A percentile compares a stretch with the other conserved stretches of the same genome.
Conservation (phyloP, 2,797 vertebrate species). For the Limosa lapponica region DNA sequence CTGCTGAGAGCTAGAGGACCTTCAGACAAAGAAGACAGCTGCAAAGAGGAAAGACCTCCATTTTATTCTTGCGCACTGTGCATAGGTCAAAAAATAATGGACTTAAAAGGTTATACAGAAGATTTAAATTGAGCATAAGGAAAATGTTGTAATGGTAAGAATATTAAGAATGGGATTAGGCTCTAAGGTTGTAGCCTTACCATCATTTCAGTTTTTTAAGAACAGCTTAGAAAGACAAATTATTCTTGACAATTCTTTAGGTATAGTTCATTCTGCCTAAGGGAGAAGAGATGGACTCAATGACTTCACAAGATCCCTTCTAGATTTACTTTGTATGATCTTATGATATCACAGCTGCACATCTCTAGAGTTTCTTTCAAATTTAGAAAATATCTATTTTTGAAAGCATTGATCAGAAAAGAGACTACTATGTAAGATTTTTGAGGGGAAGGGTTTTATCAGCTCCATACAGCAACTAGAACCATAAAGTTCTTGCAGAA, state of each 20-base stretch:
- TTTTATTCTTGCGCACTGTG: neutral
- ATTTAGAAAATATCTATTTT: neutral
- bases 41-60: neutral
- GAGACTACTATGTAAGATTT: neutral
- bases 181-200: neutral
- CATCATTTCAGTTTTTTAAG: neutral
- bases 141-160: neutral
- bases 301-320: slow-evolving; percentile 8
- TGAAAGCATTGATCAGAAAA: neutral
- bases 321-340: neutral
- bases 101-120: neutral
- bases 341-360: neutral
- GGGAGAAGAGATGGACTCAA: neutral
- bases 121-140: neutral
- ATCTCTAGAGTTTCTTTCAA: neutral
- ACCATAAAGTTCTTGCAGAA: neutral
- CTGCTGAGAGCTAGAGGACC: neutral
- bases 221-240: slow-evolving; percentile 37
- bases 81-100: neutral
- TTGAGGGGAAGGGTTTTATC: neutral
- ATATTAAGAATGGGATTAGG: neutral
- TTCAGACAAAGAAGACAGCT: neutral
- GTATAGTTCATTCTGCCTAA: neutral
- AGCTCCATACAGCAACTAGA: neutral
- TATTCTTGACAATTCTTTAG: slow-evolving; percentile 42